Conservation (phyloP, 2,888 invertebrate species). For the Cecidostiba fungosa region DNA sequence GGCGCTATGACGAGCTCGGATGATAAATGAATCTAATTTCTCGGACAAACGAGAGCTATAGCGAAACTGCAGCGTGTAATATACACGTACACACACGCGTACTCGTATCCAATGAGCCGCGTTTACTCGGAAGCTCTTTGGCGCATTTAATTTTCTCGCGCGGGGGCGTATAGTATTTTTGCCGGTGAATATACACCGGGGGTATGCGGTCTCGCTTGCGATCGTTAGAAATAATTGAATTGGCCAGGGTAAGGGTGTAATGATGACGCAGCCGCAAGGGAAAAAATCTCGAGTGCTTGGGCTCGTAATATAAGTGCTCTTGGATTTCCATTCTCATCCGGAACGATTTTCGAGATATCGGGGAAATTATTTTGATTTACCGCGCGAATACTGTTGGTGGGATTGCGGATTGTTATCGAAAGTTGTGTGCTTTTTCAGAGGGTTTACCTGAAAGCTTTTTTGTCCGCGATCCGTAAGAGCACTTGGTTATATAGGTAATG, state of each 20-base stretch:
- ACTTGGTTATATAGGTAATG: too few species aligned
- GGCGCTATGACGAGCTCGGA: constrained; percentile 45
- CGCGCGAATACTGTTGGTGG: background rate
- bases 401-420: background rate
- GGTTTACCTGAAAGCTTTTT: too few species aligned
- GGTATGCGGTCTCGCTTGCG: background rate
- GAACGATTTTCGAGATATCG: background rate
- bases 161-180: constrained; percentile 38
- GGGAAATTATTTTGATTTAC: background rate
- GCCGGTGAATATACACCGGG: background rate
- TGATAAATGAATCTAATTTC: constrained; percentile 61
- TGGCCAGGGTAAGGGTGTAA: background rate
- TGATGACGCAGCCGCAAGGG: background rate
- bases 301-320: background rate
- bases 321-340: background rate
- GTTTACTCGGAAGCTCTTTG: constrained; percentile 34
- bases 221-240: constrained; percentile 38
- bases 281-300: background rate
- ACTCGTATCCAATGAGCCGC: constrained; percentile 37
- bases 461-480: too few species aligned
- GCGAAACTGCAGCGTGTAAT: background rate
- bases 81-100: background rate
- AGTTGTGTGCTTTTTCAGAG: background rate
- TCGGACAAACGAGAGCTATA: constrained; percentile 36
- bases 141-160: constrained; percentile 49